Evolutionary conservation across 2,113 vertebrate species (phyloP), one percentile per base, ranked within the genome.

Genomic region (Hemibates koningsi): DNA sequence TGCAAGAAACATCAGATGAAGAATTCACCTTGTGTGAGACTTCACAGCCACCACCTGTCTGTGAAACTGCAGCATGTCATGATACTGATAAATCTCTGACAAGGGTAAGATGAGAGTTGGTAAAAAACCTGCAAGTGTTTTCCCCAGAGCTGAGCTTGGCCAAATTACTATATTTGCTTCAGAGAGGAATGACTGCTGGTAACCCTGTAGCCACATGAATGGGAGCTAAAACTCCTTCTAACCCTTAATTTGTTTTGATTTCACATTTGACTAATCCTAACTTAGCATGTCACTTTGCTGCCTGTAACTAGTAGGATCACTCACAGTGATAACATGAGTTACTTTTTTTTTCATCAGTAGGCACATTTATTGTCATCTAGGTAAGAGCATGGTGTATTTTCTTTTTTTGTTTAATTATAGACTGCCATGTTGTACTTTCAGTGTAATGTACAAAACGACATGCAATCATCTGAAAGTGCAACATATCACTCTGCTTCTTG

Each of bases 81-180:
- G 91, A 95, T 14, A 94, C 95, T 66, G 95, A 97, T 80, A 89
- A 95, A 52, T 95, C 95, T 78, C 95, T 98, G 48, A 95, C 95
- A 90, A 98, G 97, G 97, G 98, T 99, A 97, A 97, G 95, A 94
- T 71, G 61, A 92, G 41, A 87, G 87, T 83, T 89, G 43, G 86
- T 93, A 93, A 95, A 94, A 93, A 85, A 82, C 78, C 43, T 87
- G 91, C 91, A 88, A 94, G 84, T 57, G 88, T 92, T 83, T 86
- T 81, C 73, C 81, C 85, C 88, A 86, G 85, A 88, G 82, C 91
- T 94, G 82, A 88, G 86, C 88, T 89, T 91, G 41, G 85, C 84
- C 56, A 91, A 88, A 82, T 54, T 24, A 81, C 27, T 76, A 71
- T 41, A 84, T 88, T 86, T 91, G 83, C 90, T 92, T 89, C 50